Conservation (phyloP, 2,797 vertebrate genomes). For the Scleropages formosus region DNA sequence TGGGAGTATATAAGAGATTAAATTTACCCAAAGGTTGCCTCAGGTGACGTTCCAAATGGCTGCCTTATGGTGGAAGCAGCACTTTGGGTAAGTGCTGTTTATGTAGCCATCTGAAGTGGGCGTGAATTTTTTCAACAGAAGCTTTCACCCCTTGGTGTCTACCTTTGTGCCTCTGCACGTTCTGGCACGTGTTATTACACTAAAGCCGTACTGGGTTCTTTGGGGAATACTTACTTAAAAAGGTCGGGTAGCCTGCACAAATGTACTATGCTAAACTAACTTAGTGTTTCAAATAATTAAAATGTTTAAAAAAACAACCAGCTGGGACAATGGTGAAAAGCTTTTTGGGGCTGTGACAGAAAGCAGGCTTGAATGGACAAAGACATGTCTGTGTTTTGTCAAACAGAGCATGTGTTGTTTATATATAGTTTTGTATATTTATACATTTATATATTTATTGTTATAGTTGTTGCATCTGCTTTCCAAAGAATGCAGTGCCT, state of each 20-base stretch:
- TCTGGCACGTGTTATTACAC: constrained; percentile 30
- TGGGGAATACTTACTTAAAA: constrained; percentile 27
- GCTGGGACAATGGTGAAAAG: constrained; percentile 31
- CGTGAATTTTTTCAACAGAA: constrained; percentile 22
- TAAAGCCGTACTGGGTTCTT: constrained; percentile 14
- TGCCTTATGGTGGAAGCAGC: constrained; percentile 14
- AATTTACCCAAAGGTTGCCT: constrained; percentile 27
- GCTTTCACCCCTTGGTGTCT: constrained; percentile 9
- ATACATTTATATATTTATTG: no score
- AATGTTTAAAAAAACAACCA: constrained; percentile 26
- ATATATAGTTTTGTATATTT: no score
- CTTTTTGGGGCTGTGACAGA: constrained; percentile 41
- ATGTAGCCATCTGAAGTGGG: constrained; percentile 29
- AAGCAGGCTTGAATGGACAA: constrained; percentile 26
- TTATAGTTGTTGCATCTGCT: no score
- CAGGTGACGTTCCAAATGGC: constrained; percentile 7
- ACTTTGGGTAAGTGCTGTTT: constrained; percentile 35
- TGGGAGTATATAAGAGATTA: constrained; percentile 30
- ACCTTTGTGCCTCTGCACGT: neutral
- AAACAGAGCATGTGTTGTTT: no score
- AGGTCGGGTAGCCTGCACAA: constrained; percentile 29
- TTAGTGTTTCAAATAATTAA: constrained; percentile 31
- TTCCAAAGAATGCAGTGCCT: no score
- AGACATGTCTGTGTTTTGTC: no score
- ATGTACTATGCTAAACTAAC: neutral